phyloP scores from a whole-genome alignment of 2,797 vertebrate genomes.

The Muscicapa striata region DNA sequence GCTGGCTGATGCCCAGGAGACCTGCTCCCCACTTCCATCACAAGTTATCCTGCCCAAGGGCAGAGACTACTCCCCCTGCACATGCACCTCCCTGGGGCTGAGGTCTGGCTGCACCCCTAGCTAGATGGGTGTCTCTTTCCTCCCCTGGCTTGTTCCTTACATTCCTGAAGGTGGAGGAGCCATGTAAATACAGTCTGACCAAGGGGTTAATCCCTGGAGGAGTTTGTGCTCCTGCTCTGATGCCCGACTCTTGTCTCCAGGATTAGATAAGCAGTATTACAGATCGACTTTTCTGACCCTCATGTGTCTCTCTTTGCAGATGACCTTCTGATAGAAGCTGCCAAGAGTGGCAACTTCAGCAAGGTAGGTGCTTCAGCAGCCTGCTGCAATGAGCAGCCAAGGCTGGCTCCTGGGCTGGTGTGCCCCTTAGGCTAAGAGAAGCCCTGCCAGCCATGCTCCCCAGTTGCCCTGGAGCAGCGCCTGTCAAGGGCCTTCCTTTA shows the following conservation, averaged over 20 bases:
- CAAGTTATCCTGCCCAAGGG: not conserved
- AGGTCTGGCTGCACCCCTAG: not conserved
- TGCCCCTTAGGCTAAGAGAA: not conserved
- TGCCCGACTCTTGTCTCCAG: not conserved
- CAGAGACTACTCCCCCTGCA: not conserved
- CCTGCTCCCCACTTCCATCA: not conserved
- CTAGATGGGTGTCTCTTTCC: not conserved
- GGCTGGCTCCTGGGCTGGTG: not conserved
- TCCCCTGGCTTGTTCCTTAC: not conserved
- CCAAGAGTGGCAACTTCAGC: conserved; percentile 85
- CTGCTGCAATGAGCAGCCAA: not conserved
- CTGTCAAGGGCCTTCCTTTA: not conserved
- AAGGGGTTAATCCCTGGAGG: not conserved
- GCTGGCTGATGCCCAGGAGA: not conserved
- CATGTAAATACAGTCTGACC: not conserved
- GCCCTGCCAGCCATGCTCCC: not conserved
- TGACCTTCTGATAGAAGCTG: conserved; percentile 86
- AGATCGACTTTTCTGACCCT: not conserved
- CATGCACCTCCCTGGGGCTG: not conserved
- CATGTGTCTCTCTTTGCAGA: conserved; percentile 62
- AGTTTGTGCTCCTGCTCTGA: not conserved
- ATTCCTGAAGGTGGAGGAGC: not conserved
- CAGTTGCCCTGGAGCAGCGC: not conserved
- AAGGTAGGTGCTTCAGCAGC: conserved; percentile 74
- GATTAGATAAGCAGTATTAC: not conserved